Base-by-base conservation (phyloP, 2,797 vertebrate species). In the Epinephelus awoara region DNA sequence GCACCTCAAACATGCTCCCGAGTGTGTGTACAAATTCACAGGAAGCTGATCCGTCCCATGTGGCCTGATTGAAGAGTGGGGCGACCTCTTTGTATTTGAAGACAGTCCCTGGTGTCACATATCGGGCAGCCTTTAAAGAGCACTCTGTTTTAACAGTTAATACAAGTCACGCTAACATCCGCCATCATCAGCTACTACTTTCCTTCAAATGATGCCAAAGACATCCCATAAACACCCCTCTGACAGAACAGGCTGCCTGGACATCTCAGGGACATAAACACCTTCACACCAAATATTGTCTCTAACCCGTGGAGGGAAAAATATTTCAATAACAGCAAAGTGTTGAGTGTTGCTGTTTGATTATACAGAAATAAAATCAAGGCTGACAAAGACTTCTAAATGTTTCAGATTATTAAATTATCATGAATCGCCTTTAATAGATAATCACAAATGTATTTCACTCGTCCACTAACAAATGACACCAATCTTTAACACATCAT, bases 11-110 rank as follows among this genome's bases (percentile, higher is more conserved):
- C 52, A 47, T 52, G 46, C 14, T 38, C 23, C 27, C 13, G 54
- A 3, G 42, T 50, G 55, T 70, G 38, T 52, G 42, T 17, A 61
- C 21, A 78, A 49, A 27, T 40, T 42, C 23, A 25, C 11, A 27
- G 73, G 75, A 69, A 76, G 46, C 29, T 10, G 47, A 72, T 84
- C 40, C 9, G 44, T 66, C 71, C 63, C 67, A 51, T 62, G 85
- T 46, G 81, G 49, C 25, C 12, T 27, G 42, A 47, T 66, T 75
- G 29, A 50, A 67, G 49, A 71, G 25, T 49, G 27, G 47, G 21
- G 15, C 70, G 68, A 74, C 75, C 61, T 70, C 55, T 55, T 69
- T 66, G 19, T 51, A 29, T 79, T 67, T 56, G 59, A 59, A 23
- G 23, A 50, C 17, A 54, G 25, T 19, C 1, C n/a, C 14, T 25